phyloP scores from a whole-genome alignment of 2,797 vertebrate species.

The Labroides dimidiatus region DNA sequence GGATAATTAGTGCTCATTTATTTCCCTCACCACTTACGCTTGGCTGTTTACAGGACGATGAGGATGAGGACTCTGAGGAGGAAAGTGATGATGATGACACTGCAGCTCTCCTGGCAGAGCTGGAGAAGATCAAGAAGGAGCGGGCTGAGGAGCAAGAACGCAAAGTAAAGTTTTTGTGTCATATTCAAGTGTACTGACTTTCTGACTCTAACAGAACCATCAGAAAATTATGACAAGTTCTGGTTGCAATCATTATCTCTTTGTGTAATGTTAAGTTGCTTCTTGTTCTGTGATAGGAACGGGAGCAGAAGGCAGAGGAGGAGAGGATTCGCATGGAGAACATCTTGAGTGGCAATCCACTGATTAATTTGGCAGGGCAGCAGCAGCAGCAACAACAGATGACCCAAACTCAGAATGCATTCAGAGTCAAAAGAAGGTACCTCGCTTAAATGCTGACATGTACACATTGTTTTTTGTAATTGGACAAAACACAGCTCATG shows the following conservation, averaged over 20 bases:
- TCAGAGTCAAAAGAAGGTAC: constrained; percentile 98
- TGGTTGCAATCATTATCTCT: not conserved
- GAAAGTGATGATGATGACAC: constrained; percentile 96
- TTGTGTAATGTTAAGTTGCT: constrained; percentile 12
- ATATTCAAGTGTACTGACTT: not conserved
- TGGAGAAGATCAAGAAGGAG: constrained; percentile 99
- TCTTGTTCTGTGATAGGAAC: constrained; percentile 84
- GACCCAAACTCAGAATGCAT: constrained; percentile 84
- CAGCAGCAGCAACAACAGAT: constrained; percentile 75
- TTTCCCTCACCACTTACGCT: not conserved
- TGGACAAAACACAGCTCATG: not conserved
- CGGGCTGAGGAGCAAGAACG: constrained; percentile 96
- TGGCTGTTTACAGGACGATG: constrained; percentile 85
- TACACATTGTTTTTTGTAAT: not conserved
- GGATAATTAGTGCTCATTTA: constrained; percentile 10
- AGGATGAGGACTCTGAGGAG: constrained; percentile 90
- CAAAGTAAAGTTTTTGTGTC: constrained; percentile 84
- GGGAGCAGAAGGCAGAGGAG: constrained; percentile 98
- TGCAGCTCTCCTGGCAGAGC: constrained; percentile 95
- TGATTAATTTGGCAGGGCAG: constrained; percentile 93
- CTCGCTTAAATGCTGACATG: not conserved
- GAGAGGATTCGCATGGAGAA: constrained; percentile 99
- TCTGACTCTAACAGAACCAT: not conserved
- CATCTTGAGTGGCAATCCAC: constrained; percentile 96
- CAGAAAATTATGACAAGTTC: not conserved